Base-by-base conservation (phyloP, 2,888 invertebrate genomes). In the Acholoe squamosa region DNA sequence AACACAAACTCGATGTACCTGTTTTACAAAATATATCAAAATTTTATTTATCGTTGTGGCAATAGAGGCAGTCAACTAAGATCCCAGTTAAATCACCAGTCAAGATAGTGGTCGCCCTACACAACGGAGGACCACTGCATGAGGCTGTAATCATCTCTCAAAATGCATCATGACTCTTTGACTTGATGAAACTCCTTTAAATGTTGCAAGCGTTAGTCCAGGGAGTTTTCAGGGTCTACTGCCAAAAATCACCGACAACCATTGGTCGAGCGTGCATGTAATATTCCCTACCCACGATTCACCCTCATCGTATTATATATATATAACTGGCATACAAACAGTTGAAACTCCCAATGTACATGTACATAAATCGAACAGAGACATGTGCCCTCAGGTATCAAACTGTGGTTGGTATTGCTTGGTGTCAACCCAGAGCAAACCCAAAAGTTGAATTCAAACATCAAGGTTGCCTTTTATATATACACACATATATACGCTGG, bases 11-110 rank as follows among this genome's bases (percentile, higher is more conserved):
- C 86, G 14, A 22, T 25, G 28, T 54, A 54, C 52, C 52, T 86
- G 86, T 86, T 86, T 86, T 86, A 86, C 80, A 86, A 86, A 86
- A 86, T 86, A 86, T 86, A 86, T 86, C 86, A 86, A 86, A 86
- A 86, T 86, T 86, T 86, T 86, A 86, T 86, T 86, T 80, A 86
- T 86, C 86, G 56, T 86, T 86, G 86, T 52, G 86, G 86, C 56
- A 86, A 86, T 56, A 86, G 56, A 86, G 86, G 86, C 86, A 86
- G 56, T 86, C 28, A 86, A 86, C 52, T 25, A 25, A 86, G 56
- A 52, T 54, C 86, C 86, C 86, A 43, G 34, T 12, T 80, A 33
- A 80, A 80, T 80, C 80, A 80, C 80, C 80, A 80, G 80, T 80
- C 80, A 25, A 80, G 33, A 80, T 34, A 34, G 34, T 80, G 43